Percentiles rank a stretch among this genome's conserved stretches.
phyloP scores from a whole-genome alignment of 2,888 invertebrate genomes.

The Acrobeloides nanus region DNA sequence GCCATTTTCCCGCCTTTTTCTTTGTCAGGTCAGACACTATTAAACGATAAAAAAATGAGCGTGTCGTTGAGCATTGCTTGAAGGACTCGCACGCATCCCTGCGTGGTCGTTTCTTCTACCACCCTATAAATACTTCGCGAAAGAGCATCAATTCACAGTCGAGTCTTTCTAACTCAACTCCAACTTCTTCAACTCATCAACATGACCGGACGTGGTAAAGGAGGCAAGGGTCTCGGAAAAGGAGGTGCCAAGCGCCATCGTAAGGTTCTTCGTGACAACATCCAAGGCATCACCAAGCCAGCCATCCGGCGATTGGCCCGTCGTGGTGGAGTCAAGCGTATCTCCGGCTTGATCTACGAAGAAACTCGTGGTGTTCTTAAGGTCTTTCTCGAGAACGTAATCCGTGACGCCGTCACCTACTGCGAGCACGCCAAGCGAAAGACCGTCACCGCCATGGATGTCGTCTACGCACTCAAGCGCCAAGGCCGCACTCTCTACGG shows the following conservation, averaged over 20 bases:
- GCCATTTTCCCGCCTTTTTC: too few species aligned
- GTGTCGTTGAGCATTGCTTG: too few species aligned
- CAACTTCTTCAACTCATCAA: too few species aligned
- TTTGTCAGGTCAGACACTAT: too few species aligned
- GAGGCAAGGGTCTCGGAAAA: conserved; percentile 71
- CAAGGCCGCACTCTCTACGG: conserved; percentile 53
- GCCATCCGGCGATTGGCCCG: conserved; percentile 58
- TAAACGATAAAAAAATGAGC: too few species aligned
- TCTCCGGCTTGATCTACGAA: conserved; percentile 48
- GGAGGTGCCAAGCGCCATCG: conserved; percentile 76
- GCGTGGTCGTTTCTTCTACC: too few species aligned
- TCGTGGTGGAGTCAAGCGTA: conserved; percentile 56
- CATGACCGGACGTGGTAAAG: conserved; percentile 54
- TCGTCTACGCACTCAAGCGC: conserved; percentile 63
- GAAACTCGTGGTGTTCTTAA: conserved; percentile 56
- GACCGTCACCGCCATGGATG: conserved; percentile 80
- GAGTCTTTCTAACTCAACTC: too few species aligned
- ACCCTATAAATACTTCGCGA: too few species aligned
- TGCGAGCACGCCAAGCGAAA: conserved; percentile 81
- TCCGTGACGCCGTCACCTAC: conserved; percentile 76
- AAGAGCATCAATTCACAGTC: too few species aligned
- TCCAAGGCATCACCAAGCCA: conserved; percentile 60
- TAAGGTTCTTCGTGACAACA: conserved; percentile 64
- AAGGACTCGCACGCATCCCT: too few species aligned
- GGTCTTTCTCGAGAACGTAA: conserved; percentile 74